Conservation (phyloP, 2,797 vertebrate species). For the Pipistrellus kuhlii region DNA sequence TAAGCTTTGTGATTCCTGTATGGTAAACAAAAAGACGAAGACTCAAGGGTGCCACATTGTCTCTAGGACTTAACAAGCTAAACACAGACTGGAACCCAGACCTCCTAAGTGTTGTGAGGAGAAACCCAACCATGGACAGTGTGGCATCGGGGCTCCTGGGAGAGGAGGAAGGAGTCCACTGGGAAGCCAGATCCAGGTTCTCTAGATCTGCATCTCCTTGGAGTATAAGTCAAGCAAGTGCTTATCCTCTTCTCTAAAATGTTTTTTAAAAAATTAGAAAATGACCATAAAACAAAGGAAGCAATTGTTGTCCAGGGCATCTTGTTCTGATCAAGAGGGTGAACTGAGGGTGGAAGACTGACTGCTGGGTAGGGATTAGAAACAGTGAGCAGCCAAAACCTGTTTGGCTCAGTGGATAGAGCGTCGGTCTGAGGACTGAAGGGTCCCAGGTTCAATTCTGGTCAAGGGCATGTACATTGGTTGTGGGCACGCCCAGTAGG, state of each 20-base stretch:
- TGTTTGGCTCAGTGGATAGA: too few species aligned
- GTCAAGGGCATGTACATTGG: too few species aligned
- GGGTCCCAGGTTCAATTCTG: too few species aligned
- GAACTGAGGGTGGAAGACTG: not conserved
- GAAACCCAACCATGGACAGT: not conserved
- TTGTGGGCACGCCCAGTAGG: too few species aligned
- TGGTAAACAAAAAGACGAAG: not conserved
- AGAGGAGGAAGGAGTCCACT: not conserved
- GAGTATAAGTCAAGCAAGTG: slow-evolving; percentile 26
- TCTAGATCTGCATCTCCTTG: not conserved
- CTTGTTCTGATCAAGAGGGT: not conserved
- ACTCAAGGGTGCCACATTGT: not conserved
- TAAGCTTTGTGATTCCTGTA: not conserved
- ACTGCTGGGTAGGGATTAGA: not conserved
- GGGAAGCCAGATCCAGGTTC: not conserved
- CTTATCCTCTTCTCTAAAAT: not conserved
- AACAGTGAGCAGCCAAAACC: not conserved
- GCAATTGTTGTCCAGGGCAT: not conserved
- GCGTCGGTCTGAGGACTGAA: too few species aligned
- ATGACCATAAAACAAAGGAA: not conserved
- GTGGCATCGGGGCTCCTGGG: not conserved
- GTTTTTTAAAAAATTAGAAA: not conserved
- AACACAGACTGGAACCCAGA: not conserved
- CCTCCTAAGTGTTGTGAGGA: not conserved
- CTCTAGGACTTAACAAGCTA: not conserved